These are phyloP conservation scores for Montipora sp. DNA, from an alignment of 64 coral and sea anemone species.

Conservation along the genomic window DNA sequence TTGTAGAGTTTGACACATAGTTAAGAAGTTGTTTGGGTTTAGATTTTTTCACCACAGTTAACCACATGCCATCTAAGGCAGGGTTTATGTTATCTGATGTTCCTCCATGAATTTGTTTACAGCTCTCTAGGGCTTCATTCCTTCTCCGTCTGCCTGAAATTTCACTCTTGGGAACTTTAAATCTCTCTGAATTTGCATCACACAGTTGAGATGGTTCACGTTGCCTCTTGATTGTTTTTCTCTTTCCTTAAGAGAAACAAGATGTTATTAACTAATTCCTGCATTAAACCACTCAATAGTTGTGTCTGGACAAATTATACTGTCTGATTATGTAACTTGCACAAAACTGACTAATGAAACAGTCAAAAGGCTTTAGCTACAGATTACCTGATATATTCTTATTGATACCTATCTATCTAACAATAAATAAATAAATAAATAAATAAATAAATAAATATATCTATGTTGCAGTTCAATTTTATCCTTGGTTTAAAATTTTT, in stretches of 20 bases:
- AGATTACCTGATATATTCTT: no score
- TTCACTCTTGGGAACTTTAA: slow-evolving; percentile 36
- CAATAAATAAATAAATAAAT: no score
- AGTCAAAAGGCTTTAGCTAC: no score
- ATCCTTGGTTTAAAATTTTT: no score
- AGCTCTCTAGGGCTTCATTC: slow-evolving; percentile 55
- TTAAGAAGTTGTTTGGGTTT: slow-evolving; percentile 52
- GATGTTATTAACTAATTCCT: no score
- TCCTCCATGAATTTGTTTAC: slow-evolving; percentile 46
- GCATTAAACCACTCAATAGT: no score
- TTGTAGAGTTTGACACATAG: slow-evolving; percentile 35
- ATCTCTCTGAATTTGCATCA: slow-evolving; percentile 38
- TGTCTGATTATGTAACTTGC: no score
- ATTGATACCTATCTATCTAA: no score
- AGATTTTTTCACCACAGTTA: slow-evolving; percentile 35
- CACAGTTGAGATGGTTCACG: slow-evolving; percentile 40
- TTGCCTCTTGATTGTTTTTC: slow-evolving; percentile 42
- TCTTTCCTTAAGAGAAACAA: slow-evolving; percentile 42
- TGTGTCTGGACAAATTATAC: no score
- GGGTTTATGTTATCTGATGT: slow-evolving; percentile 6
- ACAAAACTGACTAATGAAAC: no score
- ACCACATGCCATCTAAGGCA: slow-evolving; percentile 59
- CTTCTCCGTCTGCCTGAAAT: slow-evolving; percentile 52
- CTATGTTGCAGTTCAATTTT: no score
- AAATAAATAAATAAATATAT: no score